Evolutionary conservation across 2,797 vertebrate genomes (phyloP).

Genomic region (Meda fulgida): DNA sequence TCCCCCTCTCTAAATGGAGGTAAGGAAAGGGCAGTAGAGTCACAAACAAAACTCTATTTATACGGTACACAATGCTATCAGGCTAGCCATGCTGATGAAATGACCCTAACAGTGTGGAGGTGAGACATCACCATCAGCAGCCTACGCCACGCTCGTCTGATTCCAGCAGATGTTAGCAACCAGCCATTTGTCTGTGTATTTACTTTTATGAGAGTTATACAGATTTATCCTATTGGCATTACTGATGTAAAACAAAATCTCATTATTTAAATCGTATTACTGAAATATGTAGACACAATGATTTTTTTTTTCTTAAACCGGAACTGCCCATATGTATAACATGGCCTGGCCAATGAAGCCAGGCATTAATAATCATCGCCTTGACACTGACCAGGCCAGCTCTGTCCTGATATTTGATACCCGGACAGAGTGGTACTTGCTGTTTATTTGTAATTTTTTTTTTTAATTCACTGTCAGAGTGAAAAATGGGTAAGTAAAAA

Average conservation of each 20-base stretch:
- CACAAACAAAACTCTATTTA: slow-evolving; percentile 52
- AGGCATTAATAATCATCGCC: no score
- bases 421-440: no score
- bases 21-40: slow-evolving; percentile 47
- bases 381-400: no score
- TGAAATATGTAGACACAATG: neutral
- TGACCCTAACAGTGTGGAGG: slow-evolving; percentile 43
- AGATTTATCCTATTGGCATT: neutral
- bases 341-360: no score
- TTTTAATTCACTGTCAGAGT: no score
- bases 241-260: neutral
- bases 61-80: slow-evolving; percentile 47
- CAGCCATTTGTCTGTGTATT: neutral
- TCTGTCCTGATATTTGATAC: no score
- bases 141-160: neutral
- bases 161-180: slow-evolving; percentile 13
- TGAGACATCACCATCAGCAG: slow-evolving; percentile 43
- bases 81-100: slow-evolving; percentile 27
- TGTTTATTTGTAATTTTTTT: no score
- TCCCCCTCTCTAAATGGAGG: slow-evolving; percentile 37
- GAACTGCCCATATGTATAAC: no score
- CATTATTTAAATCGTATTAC: neutral
- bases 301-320: no score
- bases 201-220: neutral
- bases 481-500: no score